Evolutionary conservation across 2,797 vertebrate species (phyloP).

Genomic region (Danio tinwini): DNA sequence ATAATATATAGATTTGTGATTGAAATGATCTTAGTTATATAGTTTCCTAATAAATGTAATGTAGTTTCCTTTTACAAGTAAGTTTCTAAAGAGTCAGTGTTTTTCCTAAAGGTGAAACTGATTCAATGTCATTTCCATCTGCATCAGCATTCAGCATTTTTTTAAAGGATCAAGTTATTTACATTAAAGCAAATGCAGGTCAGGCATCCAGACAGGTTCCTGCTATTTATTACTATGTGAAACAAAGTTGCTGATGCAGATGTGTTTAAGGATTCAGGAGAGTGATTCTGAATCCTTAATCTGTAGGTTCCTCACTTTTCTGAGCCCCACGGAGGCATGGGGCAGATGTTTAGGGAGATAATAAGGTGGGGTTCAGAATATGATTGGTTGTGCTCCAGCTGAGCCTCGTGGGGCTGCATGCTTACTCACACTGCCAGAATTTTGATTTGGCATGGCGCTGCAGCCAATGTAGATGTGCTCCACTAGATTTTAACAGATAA

Average conservation of each 20-base stretch:
- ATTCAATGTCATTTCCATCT: constrained; percentile 23
- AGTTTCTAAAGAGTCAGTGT: constrained; percentile 12
- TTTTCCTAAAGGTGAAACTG: constrained; percentile 45
- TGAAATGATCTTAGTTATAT: not conserved
- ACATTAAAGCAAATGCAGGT: constrained; percentile 40
- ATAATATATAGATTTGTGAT: too few species aligned
- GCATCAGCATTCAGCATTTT: constrained; percentile 30
- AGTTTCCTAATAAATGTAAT: not conserved
- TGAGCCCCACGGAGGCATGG: constrained; percentile 25
- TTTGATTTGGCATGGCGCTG: constrained; percentile 35
- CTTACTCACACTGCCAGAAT: constrained; percentile 42
- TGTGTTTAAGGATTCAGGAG: constrained; percentile 45
- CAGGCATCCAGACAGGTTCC: constrained; percentile 24
- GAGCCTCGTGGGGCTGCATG: constrained; percentile 34
- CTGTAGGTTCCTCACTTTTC: constrained; percentile 45
- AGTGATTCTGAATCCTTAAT: constrained; percentile 57
- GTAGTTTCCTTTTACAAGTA: constrained; percentile 14
- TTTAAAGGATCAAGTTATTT: constrained; percentile 37
- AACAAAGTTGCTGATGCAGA: constrained; percentile 41
- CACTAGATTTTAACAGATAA: constrained; percentile 10
- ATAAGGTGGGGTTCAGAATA: constrained; percentile 41
- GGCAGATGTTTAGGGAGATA: constrained; percentile 59
- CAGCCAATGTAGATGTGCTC: constrained; percentile 24
- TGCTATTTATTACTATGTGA: constrained; percentile 41
- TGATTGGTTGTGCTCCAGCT: constrained; percentile 53